Percentiles rank a stretch among this genome's conserved stretches.
Evolutionary conservation across 2,797 vertebrate genomes (phyloP).

Genomic region (Numenius phaeopus): DNA sequence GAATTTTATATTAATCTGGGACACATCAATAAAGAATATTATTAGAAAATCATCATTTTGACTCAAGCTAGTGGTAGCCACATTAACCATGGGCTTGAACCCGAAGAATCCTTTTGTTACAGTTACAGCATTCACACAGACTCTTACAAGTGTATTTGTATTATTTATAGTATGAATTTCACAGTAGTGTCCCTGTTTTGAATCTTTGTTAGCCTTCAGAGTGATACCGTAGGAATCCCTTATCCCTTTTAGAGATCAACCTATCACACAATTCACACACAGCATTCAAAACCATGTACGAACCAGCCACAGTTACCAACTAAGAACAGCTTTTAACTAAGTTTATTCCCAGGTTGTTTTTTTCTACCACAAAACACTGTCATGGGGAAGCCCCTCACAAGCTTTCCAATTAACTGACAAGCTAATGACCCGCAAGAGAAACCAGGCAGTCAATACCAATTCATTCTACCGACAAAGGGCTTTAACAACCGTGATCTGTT

Average conservation of each 20-base stretch:
- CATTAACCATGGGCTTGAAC: background rate
- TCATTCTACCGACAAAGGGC: background rate
- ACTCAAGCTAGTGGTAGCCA: background rate
- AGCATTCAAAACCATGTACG: background rate
- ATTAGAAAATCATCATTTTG: background rate
- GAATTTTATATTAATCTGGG: background rate
- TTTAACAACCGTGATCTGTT: slow-evolving; percentile 23
- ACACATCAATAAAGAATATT: background rate
- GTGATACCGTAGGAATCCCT: background rate
- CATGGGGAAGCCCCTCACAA: background rate
- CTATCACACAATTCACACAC: background rate
- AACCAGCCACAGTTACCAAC: background rate
- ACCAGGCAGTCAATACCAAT: background rate
- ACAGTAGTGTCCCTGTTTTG: background rate
- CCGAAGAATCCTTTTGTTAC: background rate
- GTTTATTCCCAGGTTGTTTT: background rate
- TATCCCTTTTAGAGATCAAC: background rate
- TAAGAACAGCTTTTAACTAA: background rate
- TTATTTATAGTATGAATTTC: background rate
- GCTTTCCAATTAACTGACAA: slow-evolving; percentile 45
- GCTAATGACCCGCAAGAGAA: background rate
- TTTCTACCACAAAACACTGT: background rate
- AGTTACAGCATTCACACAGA: background rate
- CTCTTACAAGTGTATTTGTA: background rate
- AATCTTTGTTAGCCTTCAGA: background rate